A percentile compares a stretch with the other conserved stretches of the same genome.
Conservation (phyloP, 2,797 vertebrate species). For the Saxicola maurus region DNA sequence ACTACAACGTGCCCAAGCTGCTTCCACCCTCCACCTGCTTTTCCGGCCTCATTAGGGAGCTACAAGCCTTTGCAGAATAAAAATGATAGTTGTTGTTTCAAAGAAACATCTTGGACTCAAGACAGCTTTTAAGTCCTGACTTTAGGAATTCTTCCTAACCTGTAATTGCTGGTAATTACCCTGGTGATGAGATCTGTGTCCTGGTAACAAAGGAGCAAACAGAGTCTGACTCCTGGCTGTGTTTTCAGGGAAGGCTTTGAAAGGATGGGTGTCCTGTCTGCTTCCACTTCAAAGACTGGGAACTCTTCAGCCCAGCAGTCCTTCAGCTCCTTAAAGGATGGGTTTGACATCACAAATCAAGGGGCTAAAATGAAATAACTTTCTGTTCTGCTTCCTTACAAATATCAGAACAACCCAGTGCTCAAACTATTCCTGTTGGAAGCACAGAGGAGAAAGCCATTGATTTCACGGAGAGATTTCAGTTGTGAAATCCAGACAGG, state of each 20-base stretch:
- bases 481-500: neutral
- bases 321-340: neutral
- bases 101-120: neutral
- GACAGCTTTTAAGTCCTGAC: conserved; percentile 17
- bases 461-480: neutral
- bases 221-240: neutral
- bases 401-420: neutral
- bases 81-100: neutral
- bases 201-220: neutral
- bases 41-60: neutral
- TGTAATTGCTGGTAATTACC: conserved; percentile 57
- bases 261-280: neutral
- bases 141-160: conserved; percentile 34
- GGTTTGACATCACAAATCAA: neutral
- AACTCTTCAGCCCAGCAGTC: neutral
- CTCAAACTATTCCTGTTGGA: neutral
- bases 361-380: neutral
- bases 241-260: neutral
- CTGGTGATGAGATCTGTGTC: conserved; percentile 17
- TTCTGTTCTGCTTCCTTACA: neutral
- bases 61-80: neutral
- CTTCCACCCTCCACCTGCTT: neutral
- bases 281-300: conserved; percentile 41
- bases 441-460: neutral
- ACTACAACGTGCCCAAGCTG: rapidly evolving